Percentiles rank a stretch among this genome's conserved stretches.
Conservation (phyloP, 2,888 invertebrate species). For the Amorpha juglandis region DNA sequence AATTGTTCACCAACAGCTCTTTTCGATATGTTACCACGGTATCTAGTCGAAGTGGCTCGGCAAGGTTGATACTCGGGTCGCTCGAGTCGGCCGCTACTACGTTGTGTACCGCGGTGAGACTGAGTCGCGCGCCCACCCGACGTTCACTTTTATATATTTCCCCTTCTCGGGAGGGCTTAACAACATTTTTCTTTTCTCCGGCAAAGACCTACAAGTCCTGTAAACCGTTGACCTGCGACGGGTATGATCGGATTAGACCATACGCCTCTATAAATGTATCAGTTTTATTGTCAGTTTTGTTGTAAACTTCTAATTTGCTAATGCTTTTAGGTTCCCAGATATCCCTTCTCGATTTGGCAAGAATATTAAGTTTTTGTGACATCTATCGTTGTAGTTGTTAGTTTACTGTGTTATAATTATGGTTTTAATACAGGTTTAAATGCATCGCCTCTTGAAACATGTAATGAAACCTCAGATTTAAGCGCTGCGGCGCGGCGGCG, state of each 20-base stretch:
- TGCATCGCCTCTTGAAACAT: not conserved
- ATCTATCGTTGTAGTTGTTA: not conserved
- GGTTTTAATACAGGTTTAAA: no score
- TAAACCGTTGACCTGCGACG: constrained; percentile 60
- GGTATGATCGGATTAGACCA: constrained; percentile 35
- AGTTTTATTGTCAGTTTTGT: not conserved
- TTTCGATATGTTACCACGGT: constrained; percentile 36
- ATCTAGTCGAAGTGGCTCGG: constrained; percentile 53
- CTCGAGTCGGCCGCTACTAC: constrained; percentile 52
- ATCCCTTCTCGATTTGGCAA: not conserved
- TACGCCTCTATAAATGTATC: constrained; percentile 45
- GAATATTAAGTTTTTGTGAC: not conserved
- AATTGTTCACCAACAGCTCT: constrained; percentile 34
- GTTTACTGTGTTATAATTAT: not conserved
- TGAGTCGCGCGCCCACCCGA: constrained; percentile 67
- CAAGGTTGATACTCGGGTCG: constrained; percentile 23
- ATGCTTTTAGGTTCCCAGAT: not conserved
- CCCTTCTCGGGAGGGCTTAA: constrained; percentile 62
- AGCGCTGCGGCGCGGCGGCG: not conserved
- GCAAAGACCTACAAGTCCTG: constrained; percentile 54
- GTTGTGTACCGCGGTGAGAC: constrained; percentile 64
- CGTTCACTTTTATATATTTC: constrained; percentile 76
- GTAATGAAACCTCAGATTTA: constrained; percentile 1
- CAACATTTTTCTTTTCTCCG: constrained; percentile 57
- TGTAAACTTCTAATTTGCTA: not conserved